Conservation (phyloP, 2,888 invertebrate species). For the Odontomyia ornata region DNA sequence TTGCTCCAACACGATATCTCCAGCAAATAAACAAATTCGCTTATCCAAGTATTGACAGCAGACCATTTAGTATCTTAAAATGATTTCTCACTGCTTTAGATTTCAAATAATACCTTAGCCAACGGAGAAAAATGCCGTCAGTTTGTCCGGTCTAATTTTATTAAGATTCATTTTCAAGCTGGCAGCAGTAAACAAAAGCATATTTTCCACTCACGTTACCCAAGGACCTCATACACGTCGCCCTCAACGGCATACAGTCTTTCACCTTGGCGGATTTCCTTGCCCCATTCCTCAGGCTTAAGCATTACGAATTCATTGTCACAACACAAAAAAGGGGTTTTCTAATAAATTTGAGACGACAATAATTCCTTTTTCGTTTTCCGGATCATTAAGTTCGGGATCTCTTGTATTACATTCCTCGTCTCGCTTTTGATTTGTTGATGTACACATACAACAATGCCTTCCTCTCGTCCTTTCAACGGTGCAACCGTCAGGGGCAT, state of each 20-base stretch:
- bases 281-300: background rate
- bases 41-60: background rate
- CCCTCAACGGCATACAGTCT: background rate
- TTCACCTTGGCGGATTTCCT: background rate
- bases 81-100: background rate
- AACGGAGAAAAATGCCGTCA: background rate
- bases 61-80: background rate
- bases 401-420: constrained; percentile 32
- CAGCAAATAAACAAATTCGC: background rate
- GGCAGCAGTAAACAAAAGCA: constrained; percentile 9
- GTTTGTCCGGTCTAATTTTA: background rate
- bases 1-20: background rate
- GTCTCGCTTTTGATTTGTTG: constrained; percentile 34
- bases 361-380: constrained; percentile 41
- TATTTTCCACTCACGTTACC: background rate
- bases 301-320: constrained; percentile 20
- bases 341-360: constrained; percentile 40
- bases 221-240: background rate
- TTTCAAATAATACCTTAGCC: background rate
- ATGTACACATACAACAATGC: constrained; percentile 31
- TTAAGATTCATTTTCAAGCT: background rate
- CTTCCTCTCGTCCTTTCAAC: constrained; percentile 1
- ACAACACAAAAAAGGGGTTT: constrained; percentile 38
- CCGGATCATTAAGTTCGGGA: constrained; percentile 37
- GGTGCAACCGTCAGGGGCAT: constrained; percentile 19